Conservation (phyloP, 1,140 invertebrate species). For the Hirudo medicinalis region DNA sequence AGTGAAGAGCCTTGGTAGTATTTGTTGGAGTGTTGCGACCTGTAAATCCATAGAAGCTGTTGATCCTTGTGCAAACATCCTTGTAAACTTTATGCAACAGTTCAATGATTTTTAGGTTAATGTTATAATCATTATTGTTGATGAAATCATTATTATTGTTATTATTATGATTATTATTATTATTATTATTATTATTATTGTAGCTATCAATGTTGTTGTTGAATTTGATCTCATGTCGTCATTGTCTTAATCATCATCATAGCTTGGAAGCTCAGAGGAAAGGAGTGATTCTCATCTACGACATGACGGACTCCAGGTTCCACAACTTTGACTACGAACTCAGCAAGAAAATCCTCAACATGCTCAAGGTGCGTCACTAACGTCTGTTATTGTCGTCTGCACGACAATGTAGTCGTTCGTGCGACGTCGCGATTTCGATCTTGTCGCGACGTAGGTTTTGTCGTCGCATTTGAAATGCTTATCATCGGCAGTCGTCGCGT, state of each 20-base stretch:
- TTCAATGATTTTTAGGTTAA: no score
- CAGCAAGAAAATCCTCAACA: conserved; percentile 86
- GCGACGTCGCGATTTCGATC: not conserved
- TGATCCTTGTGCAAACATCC: no score
- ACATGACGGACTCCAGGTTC: conserved; percentile 96
- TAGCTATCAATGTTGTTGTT: not conserved
- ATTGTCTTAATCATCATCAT: not conserved
- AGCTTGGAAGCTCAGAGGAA: conserved; percentile 75
- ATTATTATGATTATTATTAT: no score
- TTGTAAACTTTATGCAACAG: no score
- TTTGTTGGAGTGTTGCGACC: not conserved
- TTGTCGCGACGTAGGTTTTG: no score
- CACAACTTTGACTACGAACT: conserved; percentile 95
- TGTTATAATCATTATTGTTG: no score
- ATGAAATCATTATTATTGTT: no score
- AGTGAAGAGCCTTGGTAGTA: not conserved
- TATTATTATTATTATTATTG: not conserved
- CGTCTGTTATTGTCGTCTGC: not conserved
- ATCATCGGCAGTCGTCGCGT: no score
- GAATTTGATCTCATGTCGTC: not conserved
- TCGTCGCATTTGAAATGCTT: no score
- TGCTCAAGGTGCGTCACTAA: conserved; percentile 70
- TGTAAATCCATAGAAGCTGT: no score
- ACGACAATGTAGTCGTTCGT: not conserved
- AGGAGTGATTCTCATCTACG: conserved; percentile 92